These are phyloP conservation scores for Lutra lutra DNA, from an alignment of 2,797 vertebrate genomes.

Conservation along the genomic window DNA sequence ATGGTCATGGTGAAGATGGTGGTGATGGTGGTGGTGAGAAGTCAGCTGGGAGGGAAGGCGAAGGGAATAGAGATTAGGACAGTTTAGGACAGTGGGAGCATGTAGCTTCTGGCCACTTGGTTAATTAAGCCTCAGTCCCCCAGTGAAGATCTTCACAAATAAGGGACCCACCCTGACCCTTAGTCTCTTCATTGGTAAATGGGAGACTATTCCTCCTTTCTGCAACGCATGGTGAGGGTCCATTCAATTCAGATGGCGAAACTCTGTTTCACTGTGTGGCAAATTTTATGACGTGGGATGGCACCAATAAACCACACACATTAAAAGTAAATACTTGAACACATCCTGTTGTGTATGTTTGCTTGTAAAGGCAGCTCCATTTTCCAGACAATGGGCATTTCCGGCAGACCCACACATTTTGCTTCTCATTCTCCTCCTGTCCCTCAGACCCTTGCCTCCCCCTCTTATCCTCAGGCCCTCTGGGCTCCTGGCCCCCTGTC, in stretches of 20 bases:
- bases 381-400: background rate
- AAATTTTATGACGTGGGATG: fast-evolving
- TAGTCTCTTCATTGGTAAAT: background rate
- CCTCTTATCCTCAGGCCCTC: too few relatives aligned
- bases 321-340: background rate
- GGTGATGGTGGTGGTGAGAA: fast-evolving
- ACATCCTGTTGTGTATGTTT: too few relatives aligned
- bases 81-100: background rate
- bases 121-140: too few relatives aligned
- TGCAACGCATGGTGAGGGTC: background rate
- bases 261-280: background rate
- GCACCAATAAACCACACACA: background rate
- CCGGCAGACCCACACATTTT: background rate
- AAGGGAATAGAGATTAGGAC: background rate
- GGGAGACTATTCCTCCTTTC: background rate
- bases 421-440: background rate
- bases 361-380: background rate
- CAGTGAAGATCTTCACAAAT: too few relatives aligned
- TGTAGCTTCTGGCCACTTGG: background rate
- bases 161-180: background rate
- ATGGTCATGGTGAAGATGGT: fast-evolving
- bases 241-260: background rate
- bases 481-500: background rate
- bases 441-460: background rate
- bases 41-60: background rate